These are phyloP conservation scores for Hemicordylus capensis DNA, from an alignment of 2,113 vertebrate genomes.

Conservation along the genomic window DNA sequence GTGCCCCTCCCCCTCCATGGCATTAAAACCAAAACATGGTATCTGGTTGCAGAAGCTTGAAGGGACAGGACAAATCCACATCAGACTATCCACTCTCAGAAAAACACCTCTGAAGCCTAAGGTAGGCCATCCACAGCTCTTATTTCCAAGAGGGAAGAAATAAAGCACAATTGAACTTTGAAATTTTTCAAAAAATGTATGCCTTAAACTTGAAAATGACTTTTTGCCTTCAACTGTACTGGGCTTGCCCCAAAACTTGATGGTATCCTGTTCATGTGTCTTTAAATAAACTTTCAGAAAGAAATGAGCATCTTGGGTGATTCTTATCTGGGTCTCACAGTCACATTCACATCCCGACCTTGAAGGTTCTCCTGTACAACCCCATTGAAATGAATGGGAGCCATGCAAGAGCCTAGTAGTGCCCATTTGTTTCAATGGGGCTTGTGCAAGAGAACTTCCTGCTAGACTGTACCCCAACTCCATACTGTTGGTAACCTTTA, in stretches of 20 bases:
- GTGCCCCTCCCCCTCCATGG: too few relatives aligned
- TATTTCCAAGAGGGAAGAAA: not conserved
- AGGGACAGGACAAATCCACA: not conserved
- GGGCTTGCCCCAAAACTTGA: not conserved
- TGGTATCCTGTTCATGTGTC: not conserved
- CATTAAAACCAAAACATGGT: not conserved
- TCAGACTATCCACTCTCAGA: not conserved
- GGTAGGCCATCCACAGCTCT: not conserved
- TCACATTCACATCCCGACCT: not conserved
- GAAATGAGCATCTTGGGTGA: not conserved
- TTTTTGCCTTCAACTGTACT: not conserved
- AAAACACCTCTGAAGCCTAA: not conserved
- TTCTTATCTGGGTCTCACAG: too few relatives aligned
- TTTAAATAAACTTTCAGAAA: conserved; percentile 23
- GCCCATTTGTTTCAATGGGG: too few relatives aligned
- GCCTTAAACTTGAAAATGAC: conserved; percentile 29
- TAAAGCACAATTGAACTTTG: conserved; percentile 31
- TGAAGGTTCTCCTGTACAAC: not conserved
- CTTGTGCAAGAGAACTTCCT: too few relatives aligned
- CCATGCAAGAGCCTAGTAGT: too few relatives aligned
- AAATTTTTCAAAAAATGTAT: not conserved
- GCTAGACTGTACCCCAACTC: too few relatives aligned
- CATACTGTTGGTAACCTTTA: too few relatives aligned
- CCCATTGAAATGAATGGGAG: not conserved
- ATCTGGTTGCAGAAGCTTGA: too few relatives aligned